Percentiles rank a stretch among this genome's conserved stretches.
Evolutionary conservation across 2,888 invertebrate genomes (phyloP).

Genomic region (Parascotia fuliginaria): DNA sequence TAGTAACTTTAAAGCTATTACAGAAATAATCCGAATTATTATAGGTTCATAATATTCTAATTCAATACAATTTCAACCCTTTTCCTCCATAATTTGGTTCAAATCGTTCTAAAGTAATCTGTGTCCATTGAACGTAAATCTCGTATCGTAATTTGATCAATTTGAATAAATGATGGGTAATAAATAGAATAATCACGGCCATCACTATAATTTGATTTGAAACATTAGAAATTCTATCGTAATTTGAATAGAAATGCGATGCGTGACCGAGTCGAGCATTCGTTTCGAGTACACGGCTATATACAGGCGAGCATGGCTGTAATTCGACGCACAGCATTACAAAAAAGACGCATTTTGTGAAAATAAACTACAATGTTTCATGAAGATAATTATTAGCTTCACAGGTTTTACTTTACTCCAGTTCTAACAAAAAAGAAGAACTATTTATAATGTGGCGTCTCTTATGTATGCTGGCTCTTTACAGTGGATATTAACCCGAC

Average conservation of each 20-base stretch:
- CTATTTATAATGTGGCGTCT: not conserved
- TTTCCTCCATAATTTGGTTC: conserved; percentile 30
- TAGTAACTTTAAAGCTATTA: conserved; percentile 6
- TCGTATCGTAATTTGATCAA: conserved; percentile 62
- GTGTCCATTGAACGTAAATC: conserved; percentile 46
- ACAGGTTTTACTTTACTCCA: no score
- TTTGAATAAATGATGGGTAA: conserved; percentile 63
- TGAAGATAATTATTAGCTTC: no score
- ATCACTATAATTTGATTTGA: conserved; percentile 55
- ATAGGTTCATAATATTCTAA: conserved; percentile 29
- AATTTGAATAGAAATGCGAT: conserved; percentile 32
- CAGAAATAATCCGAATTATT: conserved; percentile 1
- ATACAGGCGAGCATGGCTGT: no score
- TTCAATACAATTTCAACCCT: conserved; percentile 23
- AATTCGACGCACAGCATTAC: no score
- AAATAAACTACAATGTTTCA: no score
- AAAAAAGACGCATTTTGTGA: no score
- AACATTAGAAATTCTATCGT: conserved; percentile 37
- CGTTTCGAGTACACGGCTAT: not conserved
- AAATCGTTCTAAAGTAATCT: conserved; percentile 31
- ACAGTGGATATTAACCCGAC: not conserved
- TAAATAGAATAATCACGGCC: conserved; percentile 53
- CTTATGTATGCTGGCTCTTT: no score
- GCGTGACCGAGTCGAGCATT: not conserved
- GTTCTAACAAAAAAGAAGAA: no score